Percentiles rank a stretch among this genome's conserved stretches.
These are phyloP conservation scores for Lasioglossum vierecki DNA, from an alignment of 2,888 invertebrate genomes.

Conservation along the genomic window DNA sequence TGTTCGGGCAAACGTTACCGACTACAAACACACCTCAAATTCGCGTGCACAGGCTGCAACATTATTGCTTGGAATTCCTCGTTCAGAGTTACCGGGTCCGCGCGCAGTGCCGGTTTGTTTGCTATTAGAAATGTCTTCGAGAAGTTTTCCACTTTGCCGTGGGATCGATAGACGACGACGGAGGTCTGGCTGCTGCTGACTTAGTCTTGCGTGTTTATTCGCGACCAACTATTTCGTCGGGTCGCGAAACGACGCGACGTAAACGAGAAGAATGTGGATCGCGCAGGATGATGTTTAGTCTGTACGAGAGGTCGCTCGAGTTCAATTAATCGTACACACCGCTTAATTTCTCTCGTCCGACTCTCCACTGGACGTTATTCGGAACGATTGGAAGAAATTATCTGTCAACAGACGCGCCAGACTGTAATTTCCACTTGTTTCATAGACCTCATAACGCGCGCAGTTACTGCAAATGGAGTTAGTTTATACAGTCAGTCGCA, in stretches of 20 bases:
- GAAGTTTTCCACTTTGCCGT: conserved; percentile 38
- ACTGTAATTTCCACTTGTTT: conserved; percentile 1
- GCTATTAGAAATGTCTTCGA: conserved; percentile 36
- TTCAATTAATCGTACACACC: conserved; percentile 51
- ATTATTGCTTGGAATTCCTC: conserved; percentile 18
- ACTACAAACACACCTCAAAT: not conserved
- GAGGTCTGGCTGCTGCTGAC: not conserved
- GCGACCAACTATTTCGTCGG: not conserved
- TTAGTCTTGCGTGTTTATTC: conserved; percentile 30
- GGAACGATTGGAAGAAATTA: conserved; percentile 38
- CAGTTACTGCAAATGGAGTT: not conserved
- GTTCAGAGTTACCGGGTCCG: not conserved
- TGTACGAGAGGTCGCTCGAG: conserved; percentile 36
- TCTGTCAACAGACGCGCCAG: not conserved
- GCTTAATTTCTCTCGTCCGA: conserved; percentile 52
- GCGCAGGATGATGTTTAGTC: conserved; percentile 40
- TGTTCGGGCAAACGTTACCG: conserved; percentile 10
- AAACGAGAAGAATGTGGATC: conserved; percentile 14
- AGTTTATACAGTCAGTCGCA: not conserved
- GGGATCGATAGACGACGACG: conserved; percentile 25
- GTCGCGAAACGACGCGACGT: not conserved
- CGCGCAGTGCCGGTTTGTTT: conserved; percentile 23
- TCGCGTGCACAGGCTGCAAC: conserved; percentile 16
- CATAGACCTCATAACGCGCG: too few relatives aligned
- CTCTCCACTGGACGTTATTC: conserved; percentile 50